Conservation (phyloP, 2,888 invertebrate species). For the Scelioninae gen. 1 region DNA sequence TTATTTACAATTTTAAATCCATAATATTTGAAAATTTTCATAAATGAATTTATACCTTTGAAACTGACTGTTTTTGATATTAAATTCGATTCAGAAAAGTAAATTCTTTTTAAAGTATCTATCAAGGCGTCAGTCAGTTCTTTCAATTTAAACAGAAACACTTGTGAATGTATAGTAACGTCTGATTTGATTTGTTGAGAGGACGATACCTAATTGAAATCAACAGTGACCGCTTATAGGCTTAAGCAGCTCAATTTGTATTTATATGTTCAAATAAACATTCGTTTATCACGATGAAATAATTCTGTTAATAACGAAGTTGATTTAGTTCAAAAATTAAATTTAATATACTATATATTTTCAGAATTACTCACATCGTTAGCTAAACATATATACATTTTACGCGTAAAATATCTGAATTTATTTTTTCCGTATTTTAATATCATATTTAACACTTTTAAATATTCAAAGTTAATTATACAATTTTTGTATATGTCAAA, state of each 20-base stretch:
- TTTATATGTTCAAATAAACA: conserved; percentile 67
- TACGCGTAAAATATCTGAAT: not conserved
- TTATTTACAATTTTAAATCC: too few species aligned
- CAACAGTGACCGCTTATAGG: conserved; percentile 59
- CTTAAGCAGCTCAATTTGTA: conserved; percentile 68
- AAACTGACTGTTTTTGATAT: too few species aligned
- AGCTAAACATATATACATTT: not conserved
- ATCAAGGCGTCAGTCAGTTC: conserved; percentile 63
- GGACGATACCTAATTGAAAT: conserved; percentile 68
- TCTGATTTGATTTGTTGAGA: conserved; percentile 68
- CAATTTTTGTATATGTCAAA: too few species aligned
- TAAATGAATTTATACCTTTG: too few species aligned
- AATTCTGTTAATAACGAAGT: conserved; percentile 57
- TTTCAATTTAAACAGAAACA: conserved; percentile 68
- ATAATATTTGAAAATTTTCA: too few species aligned
- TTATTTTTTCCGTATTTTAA: too few species aligned
- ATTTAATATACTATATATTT: conserved; percentile 18
- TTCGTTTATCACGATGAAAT: conserved; percentile 60
- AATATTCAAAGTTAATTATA: too few species aligned
- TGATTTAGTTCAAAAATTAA: conserved; percentile 56
- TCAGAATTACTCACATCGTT: not conserved
- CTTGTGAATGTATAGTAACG: conserved; percentile 66
- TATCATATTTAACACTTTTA: too few species aligned
- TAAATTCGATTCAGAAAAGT: too few species aligned
- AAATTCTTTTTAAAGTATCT: conserved; percentile 61